Evolutionary conservation across 2,888 invertebrate species (phyloP), one percentile per base, ranked within the genome.

Genomic region (Brachynemurus nebulosus): DNA sequence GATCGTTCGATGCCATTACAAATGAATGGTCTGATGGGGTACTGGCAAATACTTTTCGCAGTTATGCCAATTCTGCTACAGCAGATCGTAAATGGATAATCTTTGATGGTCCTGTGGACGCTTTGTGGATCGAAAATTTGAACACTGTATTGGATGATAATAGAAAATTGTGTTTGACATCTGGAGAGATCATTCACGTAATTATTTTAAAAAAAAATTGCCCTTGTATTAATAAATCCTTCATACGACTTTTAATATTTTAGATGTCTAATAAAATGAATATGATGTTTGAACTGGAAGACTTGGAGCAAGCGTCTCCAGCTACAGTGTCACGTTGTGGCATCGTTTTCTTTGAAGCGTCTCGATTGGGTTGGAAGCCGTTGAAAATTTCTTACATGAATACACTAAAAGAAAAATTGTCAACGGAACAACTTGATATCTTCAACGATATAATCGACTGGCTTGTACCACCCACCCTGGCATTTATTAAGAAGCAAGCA

Each of bases 41-140:
- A 3, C 64, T 96, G 41, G 92, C 93, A 0, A 90, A 85, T 51
- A 85, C 86, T 2, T 95, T 92, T 65, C 72, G 95, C 30, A 89
- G 91, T 57, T 90, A 80, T 68, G 89, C 91, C 0, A 77, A 76
- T 54, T 81, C 82, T 8, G 63, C 74, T 0, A 75, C 76, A 0
- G 63, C 67, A 0, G 91, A 91, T 55, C 74, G 92, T 42, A 88
- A 90, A 60, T 96, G 95, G 95, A 84, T 96, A 48, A 62, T 96
- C 53, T 90, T 96, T 66, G 95, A 96, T 66, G 95, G 96, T 0
- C 92, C 93, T 0, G 91, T 95, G 4, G 93, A 96, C 67, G 89
- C 92, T 5, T 84, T 91, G 8, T 96, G 95, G 95, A 92, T 95
- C 54, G 95, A 96, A 68, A 92, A 92, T 68, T 85, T 96, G 79